These are phyloP conservation scores for Eudemis profundana DNA, from an alignment of 2,888 invertebrate genomes.

Conservation along the genomic window DNA sequence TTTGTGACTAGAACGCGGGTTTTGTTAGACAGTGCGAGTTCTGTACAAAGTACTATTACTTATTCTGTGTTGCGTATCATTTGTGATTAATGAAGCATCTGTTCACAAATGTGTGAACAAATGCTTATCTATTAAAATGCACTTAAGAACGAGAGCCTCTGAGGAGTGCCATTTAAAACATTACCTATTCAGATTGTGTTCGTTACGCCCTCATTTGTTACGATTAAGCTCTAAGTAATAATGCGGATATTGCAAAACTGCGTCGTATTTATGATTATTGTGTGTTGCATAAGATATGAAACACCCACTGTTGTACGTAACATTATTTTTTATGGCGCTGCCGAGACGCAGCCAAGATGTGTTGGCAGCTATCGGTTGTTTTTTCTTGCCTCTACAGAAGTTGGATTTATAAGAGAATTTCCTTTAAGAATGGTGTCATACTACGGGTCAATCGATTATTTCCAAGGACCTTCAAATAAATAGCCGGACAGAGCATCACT, in stretches of 20 bases:
- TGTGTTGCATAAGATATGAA: constrained; percentile 40
- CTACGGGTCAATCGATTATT: neutral
- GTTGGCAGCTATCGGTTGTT: constrained; percentile 45
- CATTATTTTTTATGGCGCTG: constrained; percentile 47
- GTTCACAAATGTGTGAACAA: too few species aligned
- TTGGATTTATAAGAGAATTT: constrained; percentile 12
- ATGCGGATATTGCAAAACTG: constrained; percentile 17
- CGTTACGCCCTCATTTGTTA: constrained; percentile 6
- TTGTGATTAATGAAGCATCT: too few species aligned
- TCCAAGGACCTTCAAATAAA: too few species aligned
- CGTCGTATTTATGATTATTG: constrained; percentile 25
- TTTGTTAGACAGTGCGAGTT: too few species aligned
- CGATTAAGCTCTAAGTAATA: constrained; percentile 7
- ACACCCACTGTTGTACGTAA: constrained; percentile 43
- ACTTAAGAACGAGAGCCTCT: too few species aligned
- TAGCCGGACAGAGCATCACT: too few species aligned
- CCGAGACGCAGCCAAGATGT: constrained; percentile 47
- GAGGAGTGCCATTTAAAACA: too few species aligned
- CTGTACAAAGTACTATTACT: too few species aligned
- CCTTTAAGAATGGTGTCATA: neutral
- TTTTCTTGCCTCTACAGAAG: constrained; percentile 33
- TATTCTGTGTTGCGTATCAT: too few species aligned
- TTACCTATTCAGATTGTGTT: neutral
- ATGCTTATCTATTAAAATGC: too few species aligned
- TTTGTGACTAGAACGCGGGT: too few species aligned